Base-by-base conservation (phyloP, 2,888 invertebrate genomes). In the Drosophila borborema region DNA sequence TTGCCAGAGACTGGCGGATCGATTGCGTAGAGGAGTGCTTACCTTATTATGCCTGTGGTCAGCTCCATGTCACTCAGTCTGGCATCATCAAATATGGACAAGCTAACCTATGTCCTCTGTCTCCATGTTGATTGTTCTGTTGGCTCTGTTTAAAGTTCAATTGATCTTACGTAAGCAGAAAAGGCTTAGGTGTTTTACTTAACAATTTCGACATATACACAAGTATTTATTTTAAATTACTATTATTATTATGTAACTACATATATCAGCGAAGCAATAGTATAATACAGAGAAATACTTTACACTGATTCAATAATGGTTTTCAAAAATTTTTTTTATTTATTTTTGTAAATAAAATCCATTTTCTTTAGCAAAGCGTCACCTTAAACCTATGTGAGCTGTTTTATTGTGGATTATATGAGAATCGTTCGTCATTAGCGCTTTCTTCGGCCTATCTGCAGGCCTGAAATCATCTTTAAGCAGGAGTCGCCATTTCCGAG, bases 1-100 rank as follows among this genome's bases (percentile, higher is more conserved):
- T 45, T n/a, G 18, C n/a, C 51, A 48, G n/a, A 1, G 23, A 23
- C 3, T 31, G n/a, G 18, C 40, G 62, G 74, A 40, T 10, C 46
- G 60, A 41, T 55, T 51, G 36, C 61, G 1, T 18, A 14, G 1
- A 41, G 62, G 8, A 72, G 65, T 12, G 43, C 72, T 31, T 45
- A 20, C 48, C 46, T 67, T 23, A 46, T 86, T 31, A 10, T 74
- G 9, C 40, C 64, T 0, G 46, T 72, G 58, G 48, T 38, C 7
- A 73, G 41, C 9, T 80, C 67, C 8, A 3, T 70, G 51, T 74
- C 65, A 2, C 41, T 77, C 7, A 80, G 72, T 48, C 38, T 72
- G 10, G 53, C 60, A 34, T 73, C 55, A 72, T 45, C 59, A 3
- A 71, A 73, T 38, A 41, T 81, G 4, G 73, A 74, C 8, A 58